Evolutionary conservation across 2,888 invertebrate genomes (phyloP).

Genomic region (Oasisia sp.): DNA sequence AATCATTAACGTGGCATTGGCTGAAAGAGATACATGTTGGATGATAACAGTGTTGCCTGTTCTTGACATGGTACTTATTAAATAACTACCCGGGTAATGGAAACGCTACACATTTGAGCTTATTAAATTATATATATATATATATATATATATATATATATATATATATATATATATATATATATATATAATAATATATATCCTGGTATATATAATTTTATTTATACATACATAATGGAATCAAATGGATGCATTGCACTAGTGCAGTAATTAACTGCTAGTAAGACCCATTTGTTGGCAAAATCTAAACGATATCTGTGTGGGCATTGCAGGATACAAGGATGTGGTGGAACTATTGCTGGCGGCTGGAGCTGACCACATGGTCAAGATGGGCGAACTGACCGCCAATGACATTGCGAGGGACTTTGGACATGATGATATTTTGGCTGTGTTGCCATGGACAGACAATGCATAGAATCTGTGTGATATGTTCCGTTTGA

Average conservation of each 20-base stretch:
- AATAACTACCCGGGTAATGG: too few species aligned
- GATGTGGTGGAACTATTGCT: constrained; percentile 55
- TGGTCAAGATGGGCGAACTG: constrained; percentile 55
- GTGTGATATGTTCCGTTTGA: not conserved
- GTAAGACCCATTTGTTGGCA: too few species aligned
- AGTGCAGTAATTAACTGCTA: too few species aligned
- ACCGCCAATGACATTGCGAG: constrained; percentile 55
- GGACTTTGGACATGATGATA: constrained; percentile 56
- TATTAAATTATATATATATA: too few species aligned
- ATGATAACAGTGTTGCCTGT: too few species aligned
- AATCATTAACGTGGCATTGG: not conserved
- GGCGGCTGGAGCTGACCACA: constrained; percentile 51
- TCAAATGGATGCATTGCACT: too few species aligned
- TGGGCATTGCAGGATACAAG: constrained; percentile 51
- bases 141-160: too few species aligned
- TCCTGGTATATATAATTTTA: too few species aligned
- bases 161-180: not conserved
- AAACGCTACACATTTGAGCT: too few species aligned
- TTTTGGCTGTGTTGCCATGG: constrained; percentile 37
- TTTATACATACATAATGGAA: not conserved
- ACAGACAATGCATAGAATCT: not conserved
- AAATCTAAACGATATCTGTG: not conserved
- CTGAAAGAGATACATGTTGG: not conserved
- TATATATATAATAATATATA: not conserved
- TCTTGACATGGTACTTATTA: too few species aligned